Conservation (phyloP, 2,888 invertebrate genomes). For the Pelosia muscerda region DNA sequence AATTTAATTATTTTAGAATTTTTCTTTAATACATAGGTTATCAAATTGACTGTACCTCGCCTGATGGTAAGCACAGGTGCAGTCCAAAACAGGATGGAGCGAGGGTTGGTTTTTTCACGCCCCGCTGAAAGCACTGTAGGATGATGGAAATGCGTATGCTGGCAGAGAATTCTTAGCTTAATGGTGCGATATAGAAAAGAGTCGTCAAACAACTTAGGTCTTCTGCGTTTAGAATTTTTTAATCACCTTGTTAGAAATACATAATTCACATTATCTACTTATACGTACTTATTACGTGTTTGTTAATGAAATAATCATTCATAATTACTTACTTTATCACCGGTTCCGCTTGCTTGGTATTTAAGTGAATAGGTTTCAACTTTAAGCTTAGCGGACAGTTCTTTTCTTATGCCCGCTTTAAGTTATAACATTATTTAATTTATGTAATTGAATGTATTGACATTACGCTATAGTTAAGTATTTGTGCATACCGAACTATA, state of each 20-base stretch:
- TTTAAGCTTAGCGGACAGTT: background rate
- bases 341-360: constrained; percentile 9
- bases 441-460: background rate
- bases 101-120: too few relatives aligned
- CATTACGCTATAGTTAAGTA: background rate
- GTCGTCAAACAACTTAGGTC: too few relatives aligned
- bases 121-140: too few relatives aligned
- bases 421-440: background rate
- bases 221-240: too few relatives aligned
- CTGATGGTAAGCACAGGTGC: too few relatives aligned
- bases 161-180: too few relatives aligned
- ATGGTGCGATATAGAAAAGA: too few relatives aligned
- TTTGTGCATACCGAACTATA: background rate
- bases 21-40: too few relatives aligned
- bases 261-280: constrained; percentile 1
- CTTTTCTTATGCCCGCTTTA: background rate
- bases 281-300: constrained; percentile 4
- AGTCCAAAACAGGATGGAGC: too few relatives aligned
- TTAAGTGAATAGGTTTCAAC: constrained; percentile 6
- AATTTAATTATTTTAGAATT: too few relatives aligned
- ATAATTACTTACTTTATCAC: background rate
- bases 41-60: too few relatives aligned
- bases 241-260: background rate
- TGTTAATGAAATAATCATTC: constrained; percentile 13
- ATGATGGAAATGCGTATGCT: too few relatives aligned